A percentile compares a stretch with the other conserved stretches of the same genome.
Conservation (phyloP, 2,888 invertebrate species). For the Uropetala carovei region DNA sequence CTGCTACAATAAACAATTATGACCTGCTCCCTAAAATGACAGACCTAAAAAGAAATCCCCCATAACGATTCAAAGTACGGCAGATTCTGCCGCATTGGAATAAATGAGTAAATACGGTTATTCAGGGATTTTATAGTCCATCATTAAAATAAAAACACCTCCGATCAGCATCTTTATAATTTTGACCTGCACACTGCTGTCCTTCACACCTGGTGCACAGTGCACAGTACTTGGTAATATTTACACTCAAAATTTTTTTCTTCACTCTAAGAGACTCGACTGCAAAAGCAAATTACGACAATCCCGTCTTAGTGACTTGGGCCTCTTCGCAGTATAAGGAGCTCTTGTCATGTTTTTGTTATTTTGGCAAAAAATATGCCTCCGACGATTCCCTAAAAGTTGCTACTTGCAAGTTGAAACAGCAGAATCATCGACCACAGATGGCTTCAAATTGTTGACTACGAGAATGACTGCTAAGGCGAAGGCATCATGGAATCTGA, state of each 20-base stretch:
- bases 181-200: slow-evolving; percentile 29
- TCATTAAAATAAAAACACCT: slow-evolving; percentile 25
- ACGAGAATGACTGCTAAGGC: slow-evolving; percentile 72
- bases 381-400: slow-evolving; percentile 33
- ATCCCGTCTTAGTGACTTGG: slow-evolving; percentile 24
- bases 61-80: slow-evolving; percentile 47
- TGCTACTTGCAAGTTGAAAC: slow-evolving; percentile 61
- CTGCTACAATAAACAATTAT: slow-evolving; percentile 53
- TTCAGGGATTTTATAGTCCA: slow-evolving; percentile 41
- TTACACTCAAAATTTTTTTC: slow-evolving; percentile 48
- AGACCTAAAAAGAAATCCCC: slow-evolving; percentile 48
- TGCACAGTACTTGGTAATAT: slow-evolving; percentile 49
- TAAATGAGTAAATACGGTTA: slow-evolving; percentile 49
- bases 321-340: slow-evolving; percentile 35
- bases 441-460: slow-evolving; percentile 35
- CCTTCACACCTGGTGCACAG: slow-evolving; percentile 59
- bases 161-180: slow-evolving; percentile 29
- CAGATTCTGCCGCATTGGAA: slow-evolving; percentile 22
- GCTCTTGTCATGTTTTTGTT: slow-evolving; percentile 58
- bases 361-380: slow-evolving; percentile 23
- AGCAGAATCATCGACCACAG: slow-evolving; percentile 33
- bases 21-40: slow-evolving; percentile 54
- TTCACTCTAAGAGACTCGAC: slow-evolving; percentile 26
- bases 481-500: slow-evolving; percentile 76
- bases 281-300: slow-evolving; percentile 52